Evolutionary conservation across 2,888 invertebrate genomes (phyloP).

Genomic region (Lucinisca nassula): DNA sequence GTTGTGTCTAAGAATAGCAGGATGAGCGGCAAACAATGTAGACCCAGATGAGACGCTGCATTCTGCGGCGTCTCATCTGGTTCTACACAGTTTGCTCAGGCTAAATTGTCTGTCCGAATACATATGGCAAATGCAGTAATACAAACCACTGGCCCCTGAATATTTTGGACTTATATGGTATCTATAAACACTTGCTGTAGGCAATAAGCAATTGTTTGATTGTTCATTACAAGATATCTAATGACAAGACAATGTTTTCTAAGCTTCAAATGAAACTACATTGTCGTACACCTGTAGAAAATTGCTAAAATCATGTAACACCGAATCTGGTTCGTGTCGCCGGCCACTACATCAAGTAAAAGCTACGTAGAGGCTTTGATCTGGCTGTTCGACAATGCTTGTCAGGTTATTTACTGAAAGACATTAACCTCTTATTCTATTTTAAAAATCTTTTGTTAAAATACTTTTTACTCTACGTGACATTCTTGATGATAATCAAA

Average conservation of each 20-base stretch:
- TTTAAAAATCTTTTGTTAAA: neutral
- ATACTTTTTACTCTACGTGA: neutral
- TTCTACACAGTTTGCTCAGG: too few species aligned
- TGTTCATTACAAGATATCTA: neutral
- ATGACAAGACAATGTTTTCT: conserved; percentile 23
- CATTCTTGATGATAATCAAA: neutral
- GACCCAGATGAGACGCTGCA: too few species aligned
- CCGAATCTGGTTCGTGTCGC: conserved; percentile 2
- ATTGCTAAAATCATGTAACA: conserved; percentile 23
- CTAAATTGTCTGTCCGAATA: too few species aligned
- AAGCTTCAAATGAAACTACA: conserved; percentile 39
- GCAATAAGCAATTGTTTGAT: neutral
- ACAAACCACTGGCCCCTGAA: too few species aligned
- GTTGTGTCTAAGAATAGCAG: too few species aligned
- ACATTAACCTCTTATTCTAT: neutral
- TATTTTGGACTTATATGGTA: too few species aligned
- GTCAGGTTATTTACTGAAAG: neutral
- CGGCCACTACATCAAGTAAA: conserved; percentile 17
- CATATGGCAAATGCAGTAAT: too few species aligned
- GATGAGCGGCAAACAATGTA: too few species aligned
- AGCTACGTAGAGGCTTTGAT: conserved; percentile 14
- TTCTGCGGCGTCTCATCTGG: too few species aligned
- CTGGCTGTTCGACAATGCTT: neutral
- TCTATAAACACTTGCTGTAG: too few species aligned
- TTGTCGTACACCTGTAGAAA: neutral